These are phyloP conservation scores for Apeltes quadracus DNA, from an alignment of 2,113 vertebrate genomes.

Conservation along the genomic window DNA sequence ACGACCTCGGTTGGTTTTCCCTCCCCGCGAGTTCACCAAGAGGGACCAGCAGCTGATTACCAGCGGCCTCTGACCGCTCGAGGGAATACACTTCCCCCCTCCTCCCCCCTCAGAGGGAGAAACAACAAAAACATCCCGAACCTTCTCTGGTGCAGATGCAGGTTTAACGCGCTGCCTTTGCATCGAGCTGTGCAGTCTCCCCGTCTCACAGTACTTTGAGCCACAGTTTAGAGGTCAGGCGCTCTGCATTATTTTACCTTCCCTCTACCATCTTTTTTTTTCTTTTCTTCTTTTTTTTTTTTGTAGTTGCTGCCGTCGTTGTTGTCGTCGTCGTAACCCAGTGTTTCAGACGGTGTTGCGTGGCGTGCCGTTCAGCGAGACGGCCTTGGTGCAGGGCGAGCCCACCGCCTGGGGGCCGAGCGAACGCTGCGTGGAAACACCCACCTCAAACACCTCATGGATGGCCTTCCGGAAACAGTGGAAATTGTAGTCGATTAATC, in stretches of 20 bases:
- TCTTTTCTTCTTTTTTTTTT: slow-evolving; percentile 39
- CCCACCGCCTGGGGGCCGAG: slow-evolving; percentile 83
- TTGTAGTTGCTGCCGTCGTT: neutral
- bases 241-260: slow-evolving; percentile 56
- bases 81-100: too few species aligned
- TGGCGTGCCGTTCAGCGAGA: slow-evolving; percentile 94
- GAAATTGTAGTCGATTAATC: slow-evolving; percentile 99
- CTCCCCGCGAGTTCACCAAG: slow-evolving; percentile 39
- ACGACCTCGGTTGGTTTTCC: slow-evolving; percentile 40
- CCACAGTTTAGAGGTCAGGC: slow-evolving; percentile 56
- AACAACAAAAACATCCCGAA: slow-evolving; percentile 18
- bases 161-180: slow-evolving; percentile 31
- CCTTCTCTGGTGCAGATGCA: slow-evolving; percentile 25
- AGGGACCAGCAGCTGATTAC: slow-evolving; percentile 59
- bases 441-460: slow-evolving; percentile 98
- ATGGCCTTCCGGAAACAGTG: slow-evolving; percentile 99
- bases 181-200: slow-evolving; percentile 42
- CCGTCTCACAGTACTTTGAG: slow-evolving; percentile 50
- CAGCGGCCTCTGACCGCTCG: slow-evolving; percentile 48
- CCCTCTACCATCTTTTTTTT: slow-evolving; percentile 41
- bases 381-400: slow-evolving; percentile 89
- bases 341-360: slow-evolving; percentile 87
- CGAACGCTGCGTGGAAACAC: slow-evolving; percentile 86
- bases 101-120: too few species aligned
- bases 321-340: slow-evolving; percentile 9